A percentile compares a stretch with the other conserved stretches of the same genome.
Conservation (phyloP, 2,888 invertebrate species). For the Agonopterix arenella region DNA sequence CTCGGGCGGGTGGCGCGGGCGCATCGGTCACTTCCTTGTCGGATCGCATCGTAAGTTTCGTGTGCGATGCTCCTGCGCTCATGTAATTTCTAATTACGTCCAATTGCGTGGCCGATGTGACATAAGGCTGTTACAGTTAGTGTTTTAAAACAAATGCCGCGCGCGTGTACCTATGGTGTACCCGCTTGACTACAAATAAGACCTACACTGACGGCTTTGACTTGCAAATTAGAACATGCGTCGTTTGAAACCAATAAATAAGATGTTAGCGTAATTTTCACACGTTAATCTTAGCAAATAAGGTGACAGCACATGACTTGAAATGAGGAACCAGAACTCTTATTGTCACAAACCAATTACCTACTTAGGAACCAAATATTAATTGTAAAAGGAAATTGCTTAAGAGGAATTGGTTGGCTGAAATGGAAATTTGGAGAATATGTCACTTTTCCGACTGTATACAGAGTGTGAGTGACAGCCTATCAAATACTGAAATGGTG, state of each 20-base stretch:
- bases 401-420: too few species aligned
- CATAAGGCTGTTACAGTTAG: slow-evolving; percentile 62
- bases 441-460: too few species aligned
- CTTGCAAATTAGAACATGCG: not conserved
- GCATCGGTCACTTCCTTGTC: slow-evolving; percentile 28
- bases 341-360: too few species aligned
- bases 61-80: slow-evolving; percentile 24
- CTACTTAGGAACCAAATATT: too few species aligned
- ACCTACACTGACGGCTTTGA: slow-evolving; percentile 8
- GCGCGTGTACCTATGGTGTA: slow-evolving; percentile 18
- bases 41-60: slow-evolving; percentile 24
- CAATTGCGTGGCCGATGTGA: slow-evolving; percentile 67
- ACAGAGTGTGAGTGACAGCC: too few species aligned
- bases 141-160: slow-evolving; percentile 33
- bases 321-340: too few species aligned
- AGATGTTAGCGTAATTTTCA: slow-evolving; percentile 17
- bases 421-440: too few species aligned
- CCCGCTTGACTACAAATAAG: slow-evolving; percentile 12
- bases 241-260: too few species aligned
- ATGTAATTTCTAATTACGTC: slow-evolving; percentile 68
- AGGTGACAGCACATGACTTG: too few species aligned
- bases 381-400: too few species aligned
- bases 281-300: slow-evolving; percentile 18
- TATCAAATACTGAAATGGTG: too few species aligned
- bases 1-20: slow-evolving; percentile 6